These are phyloP conservation scores for Xiphophorus couchianus DNA, from an alignment of 2,113 vertebrate species.

Conservation along the genomic window DNA sequence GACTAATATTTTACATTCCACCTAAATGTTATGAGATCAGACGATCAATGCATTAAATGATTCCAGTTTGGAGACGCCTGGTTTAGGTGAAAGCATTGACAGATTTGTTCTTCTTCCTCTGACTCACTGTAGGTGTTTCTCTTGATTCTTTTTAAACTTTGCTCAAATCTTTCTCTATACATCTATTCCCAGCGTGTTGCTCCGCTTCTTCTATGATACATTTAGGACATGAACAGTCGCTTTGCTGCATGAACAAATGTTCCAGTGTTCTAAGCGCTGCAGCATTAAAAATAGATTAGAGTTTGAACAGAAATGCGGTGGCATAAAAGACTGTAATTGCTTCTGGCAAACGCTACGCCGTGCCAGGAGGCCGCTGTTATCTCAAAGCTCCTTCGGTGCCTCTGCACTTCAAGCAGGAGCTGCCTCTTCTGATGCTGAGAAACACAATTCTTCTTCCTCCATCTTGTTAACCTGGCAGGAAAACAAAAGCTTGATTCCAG, in stretches of 20 bases:
- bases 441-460: slow-evolving; percentile 10
- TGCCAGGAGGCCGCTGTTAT: slow-evolving; percentile 32
- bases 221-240: slow-evolving; percentile 24
- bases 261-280: slow-evolving; percentile 7
- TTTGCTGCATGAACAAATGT: not conserved
- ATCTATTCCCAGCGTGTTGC: not conserved
- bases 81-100: not conserved
- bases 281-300: slow-evolving; percentile 46
- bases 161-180: not conserved
- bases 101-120: not conserved
- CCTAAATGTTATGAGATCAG: not conserved
- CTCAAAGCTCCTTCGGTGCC: slow-evolving; percentile 39
- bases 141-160: not conserved
- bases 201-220: not conserved
- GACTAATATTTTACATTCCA: too few relatives aligned
- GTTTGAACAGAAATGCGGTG: slow-evolving; percentile 29
- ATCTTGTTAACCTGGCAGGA: slow-evolving; percentile 33
- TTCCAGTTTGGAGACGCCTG: not conserved
- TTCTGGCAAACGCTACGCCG: slow-evolving; percentile 31
- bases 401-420: slow-evolving; percentile 26
- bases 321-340: slow-evolving; percentile 46
- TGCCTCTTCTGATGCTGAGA: slow-evolving; percentile 16
- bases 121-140: not conserved
- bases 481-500: slow-evolving; percentile 16
- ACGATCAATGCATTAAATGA: too few relatives aligned